Evolutionary conservation across 2,113 vertebrate genomes (phyloP), one percentile per base, ranked within the genome.

Genomic region (Cynopterus brachyotis): DNA sequence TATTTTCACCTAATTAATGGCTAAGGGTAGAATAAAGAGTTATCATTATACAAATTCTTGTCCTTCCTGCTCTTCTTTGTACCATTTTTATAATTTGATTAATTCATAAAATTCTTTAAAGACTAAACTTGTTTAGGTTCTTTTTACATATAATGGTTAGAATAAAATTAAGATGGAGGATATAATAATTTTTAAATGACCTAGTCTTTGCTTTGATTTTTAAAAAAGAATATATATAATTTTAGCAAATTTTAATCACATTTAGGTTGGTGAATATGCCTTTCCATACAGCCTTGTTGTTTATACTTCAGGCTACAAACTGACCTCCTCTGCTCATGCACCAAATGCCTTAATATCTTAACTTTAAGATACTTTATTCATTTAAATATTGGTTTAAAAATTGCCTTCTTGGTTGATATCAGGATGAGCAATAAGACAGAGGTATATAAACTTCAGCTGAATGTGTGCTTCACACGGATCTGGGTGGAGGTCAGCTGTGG

Each of bases 21-120:
- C 32, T 89, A 30, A 88, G 35, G 32, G 47, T 85, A 89, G 94
- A 87, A 95, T 62, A 37, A 79, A 89, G 22, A 86, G 53, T 28
- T 59, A 80, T 47, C 32, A 59, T 66, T 67, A 89, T 22, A 53
- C 28, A 90, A 76, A 89, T 73, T 79, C 6, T 72, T 66, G 55
- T 6, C 11, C 22, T 59, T 40, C 30, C 3, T 47, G 40, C 3
- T 45, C 59, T 45, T 78, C 35, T 92, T 64, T 92, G 57, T 42
- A 59, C 9, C 62, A 60, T 53, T 87, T 79, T 17, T 76, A 9
- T n/a, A 62, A 91, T 47, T 22, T 73, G 24, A 62, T 42, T 24
- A 73, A 69, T 75, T 66, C 59, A 67, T 20, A 90, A 90, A 91
- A 91, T 64, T 96, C 55, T 90, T 88, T 45, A 83, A 73, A 82